Evolutionary conservation across 2,888 invertebrate species (phyloP).

Genomic region (Ormyrus thymus): DNA sequence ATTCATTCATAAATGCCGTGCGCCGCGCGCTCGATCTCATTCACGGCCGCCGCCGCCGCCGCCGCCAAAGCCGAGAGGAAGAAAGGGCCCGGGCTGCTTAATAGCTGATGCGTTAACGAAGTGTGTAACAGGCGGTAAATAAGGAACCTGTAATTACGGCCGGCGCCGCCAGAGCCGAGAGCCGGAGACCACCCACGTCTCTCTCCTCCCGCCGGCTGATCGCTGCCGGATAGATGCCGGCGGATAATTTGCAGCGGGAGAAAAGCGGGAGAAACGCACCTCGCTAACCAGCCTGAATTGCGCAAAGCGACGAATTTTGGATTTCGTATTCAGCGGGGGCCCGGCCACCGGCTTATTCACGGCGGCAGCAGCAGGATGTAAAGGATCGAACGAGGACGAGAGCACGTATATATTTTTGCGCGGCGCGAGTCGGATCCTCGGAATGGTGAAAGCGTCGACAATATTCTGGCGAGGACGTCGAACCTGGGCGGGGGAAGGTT

Average conservation of each 20-base stretch:
- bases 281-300: neutral
- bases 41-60: conserved; percentile 2
- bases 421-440: too few species aligned
- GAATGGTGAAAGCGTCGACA: too few species aligned
- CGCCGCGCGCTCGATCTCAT: conserved; percentile 31
- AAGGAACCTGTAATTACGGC: conserved; percentile 74
- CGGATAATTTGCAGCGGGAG: neutral
- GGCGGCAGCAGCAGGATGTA: too few species aligned
- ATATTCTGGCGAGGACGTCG: conserved; percentile 2
- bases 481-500: neutral
- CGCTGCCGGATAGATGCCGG: neutral
- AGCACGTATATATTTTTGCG: too few species aligned
- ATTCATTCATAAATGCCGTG: conserved; percentile 69
- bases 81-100: conserved; percentile 61
- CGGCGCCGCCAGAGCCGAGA: conserved; percentile 59
- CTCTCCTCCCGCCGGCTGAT: conserved; percentile 2
- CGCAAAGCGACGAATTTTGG: too few species aligned
- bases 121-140: conserved; percentile 74
- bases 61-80: conserved; percentile 1
- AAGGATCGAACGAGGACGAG: too few species aligned
- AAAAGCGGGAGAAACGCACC: conserved; percentile 5
- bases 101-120: conserved; percentile 74
- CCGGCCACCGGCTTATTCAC: too few species aligned
- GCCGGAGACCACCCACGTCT: conserved; percentile 67
- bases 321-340: too few species aligned